Evolutionary conservation across 2,888 invertebrate genomes (phyloP), one percentile per base, ranked within the genome.

Genomic region (Acanthococcus lagerstroemiae): DNA sequence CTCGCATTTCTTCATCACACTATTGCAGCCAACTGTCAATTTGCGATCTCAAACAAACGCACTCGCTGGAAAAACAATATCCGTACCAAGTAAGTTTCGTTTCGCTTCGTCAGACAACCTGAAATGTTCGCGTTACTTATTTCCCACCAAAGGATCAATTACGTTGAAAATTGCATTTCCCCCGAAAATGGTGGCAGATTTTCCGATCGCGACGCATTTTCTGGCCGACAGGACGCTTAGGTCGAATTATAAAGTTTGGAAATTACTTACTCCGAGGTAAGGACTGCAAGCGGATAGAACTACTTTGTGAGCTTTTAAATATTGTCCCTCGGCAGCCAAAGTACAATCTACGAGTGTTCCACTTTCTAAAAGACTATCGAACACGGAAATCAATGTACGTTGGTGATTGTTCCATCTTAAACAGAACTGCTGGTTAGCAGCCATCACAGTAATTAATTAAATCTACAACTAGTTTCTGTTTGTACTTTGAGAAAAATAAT

Each of bases 341-440:
- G 93, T 93, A 78, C 93, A 93, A 80, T 94, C 94, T 76, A 93
- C 92, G 79, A 93, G 83, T 74, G 89, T 88, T 75, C 90, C 90
- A 80, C 88, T 90, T 81, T 90, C 90, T 74, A 92, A 80, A 73
- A 93, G 82, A 74, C 89, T 89, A 81, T 92, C 92, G 81, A 93
- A 92, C 74, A 92, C 90, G 73, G 90, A 88, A 75, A 93, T 88
- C 77, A 93, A 80, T 72, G 92, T 93, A 74, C 88, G 88, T 79
- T 92, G 92, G 80, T 93, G 93, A 80, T 93, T 93, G 81, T 93
- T 93, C 93, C 93, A 93, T 77, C 91, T 82, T 75, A 93, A 81
- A 80, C 93, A 93, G 80, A 92, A 93, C 81, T 93, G 92, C 81
- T 92, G 92, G 80, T 90, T 90, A 44, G 71, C 70, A 67, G 72